Evolutionary conservation across 2,888 invertebrate species (phyloP).

Genomic region (Andrena haemorrhoa): DNA sequence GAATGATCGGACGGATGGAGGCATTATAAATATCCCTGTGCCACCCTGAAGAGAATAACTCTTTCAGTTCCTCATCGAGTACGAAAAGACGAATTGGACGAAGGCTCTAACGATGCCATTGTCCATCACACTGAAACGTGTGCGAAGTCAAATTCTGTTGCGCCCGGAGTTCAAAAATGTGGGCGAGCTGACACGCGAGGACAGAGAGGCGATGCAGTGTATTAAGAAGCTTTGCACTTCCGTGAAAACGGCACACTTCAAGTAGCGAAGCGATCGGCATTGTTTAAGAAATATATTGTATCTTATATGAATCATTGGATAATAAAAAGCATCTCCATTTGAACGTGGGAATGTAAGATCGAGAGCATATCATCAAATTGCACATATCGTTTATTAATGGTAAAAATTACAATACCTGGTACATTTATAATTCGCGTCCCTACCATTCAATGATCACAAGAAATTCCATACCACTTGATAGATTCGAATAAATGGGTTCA

Average conservation of each 20-base stretch:
- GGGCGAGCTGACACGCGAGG: slow-evolving; percentile 74
- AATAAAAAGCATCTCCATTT: too few relatives aligned
- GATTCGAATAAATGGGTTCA: not conserved
- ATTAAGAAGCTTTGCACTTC: slow-evolving; percentile 78
- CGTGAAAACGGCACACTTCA: slow-evolving; percentile 59
- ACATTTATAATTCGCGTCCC: slow-evolving; percentile 64
- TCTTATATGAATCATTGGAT: too few relatives aligned
- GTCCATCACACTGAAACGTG: slow-evolving; percentile 85
- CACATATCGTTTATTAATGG: slow-evolving; percentile 44
- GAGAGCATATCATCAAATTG: not conserved
- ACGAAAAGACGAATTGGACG: slow-evolving; percentile 86
- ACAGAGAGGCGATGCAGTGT: slow-evolving; percentile 77
- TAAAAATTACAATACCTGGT: slow-evolving; percentile 71
- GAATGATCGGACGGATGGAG: not conserved
- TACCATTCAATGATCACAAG: not conserved
- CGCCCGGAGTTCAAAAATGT: slow-evolving; percentile 86
- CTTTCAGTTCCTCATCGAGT: slow-evolving; percentile 85
- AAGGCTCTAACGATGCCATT: slow-evolving; percentile 85
- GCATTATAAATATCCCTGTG: not conserved
- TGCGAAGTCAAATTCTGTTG: slow-evolving; percentile 85
- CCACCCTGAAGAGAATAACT: not conserved
- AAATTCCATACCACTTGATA: not conserved
- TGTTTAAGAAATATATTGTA: too few relatives aligned
- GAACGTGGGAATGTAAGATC: too few relatives aligned
- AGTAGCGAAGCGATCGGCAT: slow-evolving; percentile 30